These are phyloP conservation scores for Meteorus sp. DNA, from an alignment of 1,140 invertebrate species.

Conservation along the genomic window DNA sequence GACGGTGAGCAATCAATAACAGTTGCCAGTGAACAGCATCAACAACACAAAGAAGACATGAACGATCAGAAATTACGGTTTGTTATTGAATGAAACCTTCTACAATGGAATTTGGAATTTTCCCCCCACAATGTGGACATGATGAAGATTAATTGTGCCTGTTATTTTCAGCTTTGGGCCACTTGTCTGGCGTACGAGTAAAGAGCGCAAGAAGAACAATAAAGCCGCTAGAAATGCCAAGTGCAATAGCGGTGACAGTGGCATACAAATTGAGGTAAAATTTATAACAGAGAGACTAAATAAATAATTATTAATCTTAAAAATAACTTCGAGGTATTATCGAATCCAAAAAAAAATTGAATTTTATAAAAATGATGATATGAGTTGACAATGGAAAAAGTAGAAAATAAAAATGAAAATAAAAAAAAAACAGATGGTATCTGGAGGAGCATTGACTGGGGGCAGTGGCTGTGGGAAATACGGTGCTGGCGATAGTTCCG, in stretches of 20 bases:
- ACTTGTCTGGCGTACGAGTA: slow-evolving; percentile 71
- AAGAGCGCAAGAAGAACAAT: slow-evolving; percentile 69
- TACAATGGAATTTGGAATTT: background rate
- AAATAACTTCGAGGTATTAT: too few relatives aligned
- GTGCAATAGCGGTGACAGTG: slow-evolving; percentile 76
- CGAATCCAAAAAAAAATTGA: too few relatives aligned
- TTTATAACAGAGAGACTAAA: too few relatives aligned
- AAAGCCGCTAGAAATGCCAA: slow-evolving; percentile 72
- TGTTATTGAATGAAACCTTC: slow-evolving; percentile 23
- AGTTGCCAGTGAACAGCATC: slow-evolving; percentile 39
- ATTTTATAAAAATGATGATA: too few relatives aligned
- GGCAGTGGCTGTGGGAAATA: slow-evolving; percentile 53
- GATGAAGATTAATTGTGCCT: slow-evolving; percentile 12
- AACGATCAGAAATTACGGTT: slow-evolving; percentile 56
- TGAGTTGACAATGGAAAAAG: too few relatives aligned
- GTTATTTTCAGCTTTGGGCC: slow-evolving; percentile 64
- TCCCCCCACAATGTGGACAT: background rate
- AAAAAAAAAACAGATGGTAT: slow-evolving; percentile 59
- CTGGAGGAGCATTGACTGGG: slow-evolving; percentile 55
- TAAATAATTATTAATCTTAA: too few relatives aligned
- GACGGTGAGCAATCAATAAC: slow-evolving; percentile 41
- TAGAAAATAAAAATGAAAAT: background rate
- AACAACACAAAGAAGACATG: slow-evolving; percentile 51
- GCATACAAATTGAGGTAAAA: slow-evolving; percentile 72
- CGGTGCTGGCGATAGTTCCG: slow-evolving; percentile 63